phyloP scores from a whole-genome alignment of 2,797 vertebrate genomes.

The Myiotriccus ornatus region DNA sequence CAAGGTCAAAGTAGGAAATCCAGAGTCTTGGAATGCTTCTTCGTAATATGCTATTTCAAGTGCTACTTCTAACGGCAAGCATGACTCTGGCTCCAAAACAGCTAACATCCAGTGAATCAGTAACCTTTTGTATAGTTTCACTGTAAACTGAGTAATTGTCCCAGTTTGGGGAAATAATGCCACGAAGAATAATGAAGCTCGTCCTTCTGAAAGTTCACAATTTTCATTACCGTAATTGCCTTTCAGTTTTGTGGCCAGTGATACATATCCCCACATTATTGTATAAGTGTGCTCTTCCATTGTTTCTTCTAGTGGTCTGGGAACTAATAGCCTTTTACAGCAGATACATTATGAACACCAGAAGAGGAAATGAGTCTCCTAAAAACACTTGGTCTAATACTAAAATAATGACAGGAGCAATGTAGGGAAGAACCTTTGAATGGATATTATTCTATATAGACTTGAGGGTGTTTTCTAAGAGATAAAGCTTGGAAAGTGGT shows the following conservation, averaged over 20 bases:
- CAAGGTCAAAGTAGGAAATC: neutral
- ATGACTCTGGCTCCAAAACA: neutral
- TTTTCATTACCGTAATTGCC: conserved; percentile 44
- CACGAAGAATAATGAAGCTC: conserved; percentile 3
- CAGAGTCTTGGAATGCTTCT: neutral
- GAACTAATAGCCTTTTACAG: conserved; percentile 46
- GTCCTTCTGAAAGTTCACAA: conserved; percentile 38
- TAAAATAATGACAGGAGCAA: conserved; percentile 22
- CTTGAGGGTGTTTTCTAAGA: neutral
- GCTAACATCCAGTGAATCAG: neutral
- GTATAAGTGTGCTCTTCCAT: conserved; percentile 1
- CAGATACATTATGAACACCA: conserved; percentile 21
- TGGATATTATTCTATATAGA: neutral
- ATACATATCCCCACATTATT: conserved; percentile 12
- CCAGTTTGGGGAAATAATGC: conserved; percentile 7
- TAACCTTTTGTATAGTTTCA: conserved; percentile 31
- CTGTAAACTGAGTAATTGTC: conserved; percentile 36
- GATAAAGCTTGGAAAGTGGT: neutral
- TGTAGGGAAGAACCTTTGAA: neutral
- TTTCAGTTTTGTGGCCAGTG: conserved; percentile 37
- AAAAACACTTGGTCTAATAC: conserved; percentile 37
- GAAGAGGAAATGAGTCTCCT: conserved; percentile 29
- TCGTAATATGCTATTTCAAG: neutral
- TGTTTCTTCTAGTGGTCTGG: conserved; percentile 45
- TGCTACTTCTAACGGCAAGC: neutral